Conservation (phyloP, 2,797 vertebrate genomes). For the Huso huso region DNA sequence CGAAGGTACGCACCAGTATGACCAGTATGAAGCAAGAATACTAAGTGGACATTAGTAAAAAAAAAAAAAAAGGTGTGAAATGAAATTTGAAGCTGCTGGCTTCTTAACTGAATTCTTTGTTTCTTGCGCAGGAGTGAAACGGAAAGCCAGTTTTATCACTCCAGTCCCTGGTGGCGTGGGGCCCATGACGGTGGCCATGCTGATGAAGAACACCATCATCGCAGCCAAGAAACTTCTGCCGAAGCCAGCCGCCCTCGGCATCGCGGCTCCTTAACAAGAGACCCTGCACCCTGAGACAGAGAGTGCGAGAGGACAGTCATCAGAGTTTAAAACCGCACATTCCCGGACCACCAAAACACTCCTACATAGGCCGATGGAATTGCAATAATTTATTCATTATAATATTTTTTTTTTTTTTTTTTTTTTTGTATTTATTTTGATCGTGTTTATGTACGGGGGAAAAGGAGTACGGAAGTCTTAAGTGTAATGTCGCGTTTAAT, state of each 20-base stretch:
- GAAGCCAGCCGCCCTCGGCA: not conserved
- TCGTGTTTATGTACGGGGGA: too few species aligned
- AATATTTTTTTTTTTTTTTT: too few species aligned
- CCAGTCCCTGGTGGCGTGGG: slow-evolving; percentile 68
- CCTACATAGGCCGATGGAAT: too few species aligned
- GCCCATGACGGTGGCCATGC: slow-evolving; percentile 71
- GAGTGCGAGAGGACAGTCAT: too few species aligned
- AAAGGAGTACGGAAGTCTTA: too few species aligned
- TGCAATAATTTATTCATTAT: too few species aligned
- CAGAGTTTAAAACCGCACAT: too few species aligned
- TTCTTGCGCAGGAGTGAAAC: slow-evolving; percentile 45
- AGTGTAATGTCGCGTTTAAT: too few species aligned
- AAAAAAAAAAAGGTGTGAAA: not conserved
- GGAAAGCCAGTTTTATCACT: slow-evolving; percentile 67
- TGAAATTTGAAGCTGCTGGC: not conserved
- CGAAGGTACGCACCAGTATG: slow-evolving; percentile 47
- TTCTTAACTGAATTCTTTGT: not conserved
- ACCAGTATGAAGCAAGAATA: not conserved
- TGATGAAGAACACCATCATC: slow-evolving; percentile 71
- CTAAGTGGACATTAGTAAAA: not conserved
- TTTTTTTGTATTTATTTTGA: too few species aligned
- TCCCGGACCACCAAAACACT: too few species aligned
- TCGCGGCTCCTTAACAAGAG: not conserved
- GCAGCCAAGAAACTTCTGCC: slow-evolving; percentile 58
- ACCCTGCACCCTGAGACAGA: too few species aligned